These are phyloP conservation scores for Diploptera punctata DNA, from an alignment of 2,888 invertebrate species.

Conservation along the genomic window DNA sequence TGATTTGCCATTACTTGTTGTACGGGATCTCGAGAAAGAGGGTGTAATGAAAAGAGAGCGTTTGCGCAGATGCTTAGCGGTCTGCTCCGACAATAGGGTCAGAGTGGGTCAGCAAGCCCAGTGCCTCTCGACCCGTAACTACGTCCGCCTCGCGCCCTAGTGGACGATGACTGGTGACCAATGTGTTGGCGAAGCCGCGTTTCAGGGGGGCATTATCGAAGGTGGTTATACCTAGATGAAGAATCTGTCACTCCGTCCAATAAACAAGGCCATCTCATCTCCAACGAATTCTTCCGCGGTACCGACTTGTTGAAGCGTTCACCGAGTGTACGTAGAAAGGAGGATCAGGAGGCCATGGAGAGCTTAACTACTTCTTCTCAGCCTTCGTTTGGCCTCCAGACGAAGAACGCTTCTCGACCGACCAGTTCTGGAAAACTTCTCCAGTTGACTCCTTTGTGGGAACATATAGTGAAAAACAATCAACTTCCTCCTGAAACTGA, in stretches of 20 bases:
- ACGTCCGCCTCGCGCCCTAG: neutral
- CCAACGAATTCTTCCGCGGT: neutral
- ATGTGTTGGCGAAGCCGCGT: conserved; percentile 9
- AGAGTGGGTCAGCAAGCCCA: neutral
- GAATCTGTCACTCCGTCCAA: neutral
- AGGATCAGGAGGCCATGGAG: conserved; percentile 30
- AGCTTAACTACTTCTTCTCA: neutral
- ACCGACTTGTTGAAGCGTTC: neutral
- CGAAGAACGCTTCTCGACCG: conserved; percentile 8
- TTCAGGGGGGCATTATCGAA: conserved; percentile 4
- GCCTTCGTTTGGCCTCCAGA: conserved; percentile 11
- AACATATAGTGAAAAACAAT: conserved; percentile 75
- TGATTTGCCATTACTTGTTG: no score
- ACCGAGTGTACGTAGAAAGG: neutral
- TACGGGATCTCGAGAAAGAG: no score
- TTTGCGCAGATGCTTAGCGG: neutral
- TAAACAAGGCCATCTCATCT: neutral
- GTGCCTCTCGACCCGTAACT: neutral
- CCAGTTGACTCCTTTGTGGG: conserved; percentile 80
- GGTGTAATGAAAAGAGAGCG: neutral
- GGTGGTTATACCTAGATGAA: conserved; percentile 9
- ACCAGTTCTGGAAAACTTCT: conserved; percentile 45
- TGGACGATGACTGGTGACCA: conserved; percentile 12
- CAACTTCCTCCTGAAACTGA: conserved; percentile 73
- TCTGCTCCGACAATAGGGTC: neutral